Evolutionary conservation across 1,140 invertebrate species (phyloP).

Genomic region (Galleria mellonella): DNA sequence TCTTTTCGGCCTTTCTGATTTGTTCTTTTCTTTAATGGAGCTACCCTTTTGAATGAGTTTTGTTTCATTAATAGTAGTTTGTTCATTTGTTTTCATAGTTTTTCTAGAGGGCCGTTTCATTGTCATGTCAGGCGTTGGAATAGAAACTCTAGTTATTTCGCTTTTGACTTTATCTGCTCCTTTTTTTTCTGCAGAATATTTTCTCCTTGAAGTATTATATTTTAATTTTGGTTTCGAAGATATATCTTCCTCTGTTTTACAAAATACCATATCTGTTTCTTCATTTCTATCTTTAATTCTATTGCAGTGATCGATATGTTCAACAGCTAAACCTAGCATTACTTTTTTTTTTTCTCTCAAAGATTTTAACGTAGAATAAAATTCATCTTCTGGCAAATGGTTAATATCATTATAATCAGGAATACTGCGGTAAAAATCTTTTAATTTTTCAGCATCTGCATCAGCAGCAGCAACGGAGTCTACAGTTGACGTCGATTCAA

Average conservation of each 20-base stretch:
- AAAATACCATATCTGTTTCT: not conserved
- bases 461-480: slow-evolving; percentile 34
- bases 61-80: slow-evolving; percentile 13
- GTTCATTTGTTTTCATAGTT: slow-evolving; percentile 8
- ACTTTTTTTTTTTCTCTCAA: slow-evolving; percentile 79
- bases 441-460: slow-evolving; percentile 70
- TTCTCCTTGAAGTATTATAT: slow-evolving; percentile 5
- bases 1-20: slow-evolving; percentile 41
- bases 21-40: slow-evolving; percentile 25
- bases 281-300: slow-evolving; percentile 10
- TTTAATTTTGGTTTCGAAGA: slow-evolving; percentile 5
- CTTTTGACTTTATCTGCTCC: not conserved
- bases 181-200: slow-evolving; percentile 19
- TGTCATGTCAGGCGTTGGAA: not conserved
- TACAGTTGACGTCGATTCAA: slow-evolving; percentile 40
- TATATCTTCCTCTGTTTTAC: slow-evolving; percentile 10
- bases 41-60: slow-evolving; percentile 23
- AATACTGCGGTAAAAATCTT: slow-evolving; percentile 81
- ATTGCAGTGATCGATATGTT: slow-evolving; percentile 57
- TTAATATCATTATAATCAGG: slow-evolving; percentile 82
- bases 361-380: slow-evolving; percentile 78
- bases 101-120: slow-evolving; percentile 14
- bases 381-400: slow-evolving; percentile 80
- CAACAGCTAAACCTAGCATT: slow-evolving; percentile 73
- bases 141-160: not conserved